These are phyloP conservation scores for Plutomurus gul DNA, from an alignment of 1,140 invertebrate genomes.

Conservation along the genomic window DNA sequence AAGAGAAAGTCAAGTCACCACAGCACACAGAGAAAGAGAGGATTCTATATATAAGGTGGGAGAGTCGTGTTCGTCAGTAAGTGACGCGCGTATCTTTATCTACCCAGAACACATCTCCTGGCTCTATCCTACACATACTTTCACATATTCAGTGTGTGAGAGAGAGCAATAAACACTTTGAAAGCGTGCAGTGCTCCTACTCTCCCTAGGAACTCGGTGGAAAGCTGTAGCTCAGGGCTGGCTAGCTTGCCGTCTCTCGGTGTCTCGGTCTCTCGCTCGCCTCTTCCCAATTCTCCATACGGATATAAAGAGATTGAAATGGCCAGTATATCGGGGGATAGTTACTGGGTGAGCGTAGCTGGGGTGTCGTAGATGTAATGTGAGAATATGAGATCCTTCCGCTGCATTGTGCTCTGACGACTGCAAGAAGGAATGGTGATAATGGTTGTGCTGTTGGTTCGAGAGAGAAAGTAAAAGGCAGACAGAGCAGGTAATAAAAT, in stretches of 20 bases:
- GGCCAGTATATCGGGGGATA: not conserved
- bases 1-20: no score
- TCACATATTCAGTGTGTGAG: no score
- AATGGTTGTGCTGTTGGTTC: not conserved
- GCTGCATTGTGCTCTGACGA: not conserved
- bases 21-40: not conserved
- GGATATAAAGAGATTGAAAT: not conserved
- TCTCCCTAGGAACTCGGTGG: no score
- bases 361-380: not conserved
- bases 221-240: no score
- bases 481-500: conserved; percentile 14
- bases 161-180: no score
- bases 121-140: no score
- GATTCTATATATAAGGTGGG: not conserved
- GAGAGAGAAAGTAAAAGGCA: not conserved
- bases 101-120: no score
- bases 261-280: no score
- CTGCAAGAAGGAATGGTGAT: not conserved
- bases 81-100: not conserved
- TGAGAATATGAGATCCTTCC: not conserved
- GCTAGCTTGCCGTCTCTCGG: no score
- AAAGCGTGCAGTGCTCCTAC: no score
- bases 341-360: not conserved
- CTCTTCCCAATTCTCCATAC: not conserved
- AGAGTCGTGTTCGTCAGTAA: not conserved